A percentile compares a stretch with the other conserved stretches of the same genome.
These are phyloP conservation scores for Mustela nigripes DNA, from an alignment of 2,113 vertebrate genomes.

Conservation along the genomic window DNA sequence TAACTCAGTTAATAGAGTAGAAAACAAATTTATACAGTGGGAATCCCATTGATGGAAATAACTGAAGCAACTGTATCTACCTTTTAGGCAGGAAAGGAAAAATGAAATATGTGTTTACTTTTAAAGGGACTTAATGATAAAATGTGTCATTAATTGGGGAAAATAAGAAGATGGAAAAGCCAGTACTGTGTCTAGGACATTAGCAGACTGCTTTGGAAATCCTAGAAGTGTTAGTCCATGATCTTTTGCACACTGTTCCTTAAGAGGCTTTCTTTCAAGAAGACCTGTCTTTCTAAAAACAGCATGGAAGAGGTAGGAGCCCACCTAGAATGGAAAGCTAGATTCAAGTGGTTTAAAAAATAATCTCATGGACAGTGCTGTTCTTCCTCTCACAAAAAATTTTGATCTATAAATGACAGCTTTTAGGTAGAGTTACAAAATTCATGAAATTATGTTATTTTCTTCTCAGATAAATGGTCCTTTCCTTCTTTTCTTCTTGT, in stretches of 20 bases:
- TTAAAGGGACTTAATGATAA: constrained; percentile 19
- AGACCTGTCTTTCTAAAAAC: background rate
- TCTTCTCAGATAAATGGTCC: background rate
- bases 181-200: constrained; percentile 5
- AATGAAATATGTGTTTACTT: background rate
- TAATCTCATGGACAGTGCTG: background rate
- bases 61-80: background rate
- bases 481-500: background rate
- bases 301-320: background rate
- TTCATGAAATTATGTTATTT: background rate
- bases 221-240: background rate
- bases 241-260: background rate
- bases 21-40: background rate
- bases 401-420: background rate
- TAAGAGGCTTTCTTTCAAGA: background rate
- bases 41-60: background rate
- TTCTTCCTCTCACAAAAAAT: background rate
- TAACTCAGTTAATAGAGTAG: background rate
- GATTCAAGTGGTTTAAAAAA: background rate
- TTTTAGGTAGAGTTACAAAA: background rate
- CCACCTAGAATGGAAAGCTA: background rate
- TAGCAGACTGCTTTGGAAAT: background rate
- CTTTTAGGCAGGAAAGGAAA: background rate
- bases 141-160: background rate
- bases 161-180: background rate